A percentile compares a stretch with the other conserved stretches of the same genome.
Evolutionary conservation across 2,797 vertebrate species (phyloP).

Genomic region (Crenuchus spilurus): DNA sequence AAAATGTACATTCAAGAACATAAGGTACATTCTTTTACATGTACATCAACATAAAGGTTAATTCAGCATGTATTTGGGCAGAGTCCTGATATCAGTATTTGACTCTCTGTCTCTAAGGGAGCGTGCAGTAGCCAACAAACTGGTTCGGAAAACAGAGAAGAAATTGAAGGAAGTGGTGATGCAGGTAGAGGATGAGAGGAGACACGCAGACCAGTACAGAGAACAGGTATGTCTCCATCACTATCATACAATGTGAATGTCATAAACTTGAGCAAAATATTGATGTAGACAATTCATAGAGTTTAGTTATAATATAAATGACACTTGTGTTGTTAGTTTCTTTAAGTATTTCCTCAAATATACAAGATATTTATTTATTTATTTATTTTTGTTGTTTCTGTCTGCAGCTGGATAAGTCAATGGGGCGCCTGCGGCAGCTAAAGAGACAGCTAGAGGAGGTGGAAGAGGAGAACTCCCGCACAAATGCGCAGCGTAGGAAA

Average conservation of each 20-base stretch:
- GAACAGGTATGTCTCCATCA: constrained; percentile 75
- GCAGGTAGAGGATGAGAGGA: constrained; percentile 92
- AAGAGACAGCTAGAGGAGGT: constrained; percentile 92
- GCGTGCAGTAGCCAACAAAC: constrained; percentile 85
- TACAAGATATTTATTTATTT: no score
- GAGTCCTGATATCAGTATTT: no score
- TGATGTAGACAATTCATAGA: no score
- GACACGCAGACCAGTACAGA: constrained; percentile 90
- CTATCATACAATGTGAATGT: no score
- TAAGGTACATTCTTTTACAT: no score
- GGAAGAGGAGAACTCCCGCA: constrained; percentile 89
- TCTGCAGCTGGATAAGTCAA: constrained; percentile 86
- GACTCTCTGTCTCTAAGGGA: constrained; percentile 81
- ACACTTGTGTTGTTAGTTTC: background rate
- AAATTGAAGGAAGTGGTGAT: constrained; percentile 91
- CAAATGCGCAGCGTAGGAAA: constrained; percentile 87
- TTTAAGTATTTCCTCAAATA: background rate
- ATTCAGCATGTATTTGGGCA: no score
- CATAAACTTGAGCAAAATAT: background rate
- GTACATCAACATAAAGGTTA: no score
- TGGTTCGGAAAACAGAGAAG: constrained; percentile 89
- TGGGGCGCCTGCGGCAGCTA: constrained; percentile 87
- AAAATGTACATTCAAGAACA: no score
- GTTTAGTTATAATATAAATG: no score
- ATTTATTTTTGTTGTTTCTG: background rate